Percentiles rank a stretch among this genome's conserved stretches.
phyloP scores from a whole-genome alignment of 2,797 vertebrate species.

The Helicolenus hilgendorfi region DNA sequence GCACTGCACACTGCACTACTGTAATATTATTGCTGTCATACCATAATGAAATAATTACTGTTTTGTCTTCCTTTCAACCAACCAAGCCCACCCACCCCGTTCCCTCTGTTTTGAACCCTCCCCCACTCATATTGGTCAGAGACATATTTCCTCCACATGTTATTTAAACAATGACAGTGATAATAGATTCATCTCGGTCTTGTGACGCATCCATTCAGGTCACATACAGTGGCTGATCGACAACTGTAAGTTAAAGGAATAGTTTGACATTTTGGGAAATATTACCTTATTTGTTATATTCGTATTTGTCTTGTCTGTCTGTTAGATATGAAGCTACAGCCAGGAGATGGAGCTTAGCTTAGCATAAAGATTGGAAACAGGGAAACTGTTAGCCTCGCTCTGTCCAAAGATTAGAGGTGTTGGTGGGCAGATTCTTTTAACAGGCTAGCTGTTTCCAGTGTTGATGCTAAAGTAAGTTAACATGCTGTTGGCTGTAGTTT shows the following conservation, averaged over 20 bases:
- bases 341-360: not conserved
- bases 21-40: constrained; percentile 91
- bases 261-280: not conserved
- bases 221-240: not conserved
- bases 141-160: constrained; percentile 46
- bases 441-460: not conserved
- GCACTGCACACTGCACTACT: constrained; percentile 84
- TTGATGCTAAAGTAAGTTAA: too few species aligned
- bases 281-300: not conserved
- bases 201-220: not conserved
- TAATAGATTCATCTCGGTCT: constrained; percentile 49
- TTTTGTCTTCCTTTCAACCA: constrained; percentile 85
- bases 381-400: not conserved
- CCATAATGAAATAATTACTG: constrained; percentile 93
- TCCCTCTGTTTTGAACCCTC: constrained; percentile 53
- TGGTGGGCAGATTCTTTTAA: not conserved
- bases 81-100: constrained; percentile 57
- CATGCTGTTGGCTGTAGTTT: too few species aligned
- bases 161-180: constrained; percentile 74
- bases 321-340: not conserved
- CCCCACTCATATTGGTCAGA: constrained; percentile 33
- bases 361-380: not conserved
- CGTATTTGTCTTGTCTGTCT: not conserved
- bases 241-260: constrained; percentile 1
- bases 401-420: not conserved